Evolutionary conservation across 2,113 vertebrate species (phyloP), one percentile per base, ranked within the genome.

Genomic region (Indri indri): DNA sequence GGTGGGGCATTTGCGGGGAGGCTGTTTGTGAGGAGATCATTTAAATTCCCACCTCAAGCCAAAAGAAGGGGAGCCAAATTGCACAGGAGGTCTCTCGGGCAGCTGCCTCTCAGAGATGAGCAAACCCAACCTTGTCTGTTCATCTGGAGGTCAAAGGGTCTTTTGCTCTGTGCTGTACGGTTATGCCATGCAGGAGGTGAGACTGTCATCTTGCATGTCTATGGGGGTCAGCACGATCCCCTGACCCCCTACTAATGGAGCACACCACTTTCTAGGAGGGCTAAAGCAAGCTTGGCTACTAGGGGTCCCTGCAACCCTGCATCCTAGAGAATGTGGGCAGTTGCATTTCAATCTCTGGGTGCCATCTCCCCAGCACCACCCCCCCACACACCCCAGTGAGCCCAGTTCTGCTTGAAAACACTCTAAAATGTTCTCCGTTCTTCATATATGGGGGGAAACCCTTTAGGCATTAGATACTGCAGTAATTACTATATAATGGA

Each of bases 401-500:
- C 63, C 92, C 57, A 76, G 96, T 94, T 97, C 92, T 96, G 96
- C 96, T 97, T 94, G 95, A 94, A 93, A 97, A 95, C 68, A 83
- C 86, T 94, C 89, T 96, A 88, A 97, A 97, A 97, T 83, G 90
- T 92, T 94, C 92, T 96, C 95, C 0, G 22, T 98, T 95, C 97
- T 97, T 97, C 96, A 63, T 94, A 94, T 88, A 77, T 2, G 12
- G 80, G 47, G 71, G 54, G 59, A 37, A 79, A 88, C 82, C 84
- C 96, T 98, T 95, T 97, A 97, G 98, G 98, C 96, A 0, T 94
- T 97, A 97, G 97, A 96, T 95, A 91, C 94, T 97, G 95, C 94
- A 96, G 97, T 98, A 98, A 98, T 98, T 97, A 98, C 97, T 98
- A 92, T 97, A 98, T 98, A 98, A 97, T 97, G 97, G 97, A 97